Conservation (phyloP, 2,113 vertebrate genomes). For the Platysternon megacephalum region DNA sequence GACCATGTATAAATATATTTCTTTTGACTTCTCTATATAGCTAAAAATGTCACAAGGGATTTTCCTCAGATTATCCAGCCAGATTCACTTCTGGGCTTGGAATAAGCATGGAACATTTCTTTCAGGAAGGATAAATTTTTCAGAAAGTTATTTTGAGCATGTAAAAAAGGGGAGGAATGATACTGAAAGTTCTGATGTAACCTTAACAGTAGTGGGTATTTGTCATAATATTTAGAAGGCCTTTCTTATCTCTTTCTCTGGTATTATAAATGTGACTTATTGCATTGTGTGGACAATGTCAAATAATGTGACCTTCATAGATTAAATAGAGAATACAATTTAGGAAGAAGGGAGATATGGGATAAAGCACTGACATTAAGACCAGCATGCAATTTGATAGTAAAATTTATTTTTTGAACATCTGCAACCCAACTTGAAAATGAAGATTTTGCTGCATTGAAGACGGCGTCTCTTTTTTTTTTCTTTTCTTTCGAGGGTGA, state of each 20-base stretch:
- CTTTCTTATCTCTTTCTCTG: not conserved
- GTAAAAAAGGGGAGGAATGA: not conserved
- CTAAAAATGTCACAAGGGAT: not conserved
- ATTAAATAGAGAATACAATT: not conserved
- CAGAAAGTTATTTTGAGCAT: not conserved
- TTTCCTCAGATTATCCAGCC: not conserved
- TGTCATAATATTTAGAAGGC: not conserved
- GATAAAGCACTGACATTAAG: not conserved
- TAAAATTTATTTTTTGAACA: not conserved
- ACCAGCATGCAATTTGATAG: not conserved
- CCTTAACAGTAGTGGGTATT: not conserved
- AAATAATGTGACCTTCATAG: not conserved
- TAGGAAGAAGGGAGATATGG: not conserved
- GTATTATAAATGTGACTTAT: not conserved
- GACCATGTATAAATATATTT: not conserved
- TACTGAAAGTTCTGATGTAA: not conserved
- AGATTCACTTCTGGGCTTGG: not conserved
- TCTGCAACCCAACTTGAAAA: not conserved
- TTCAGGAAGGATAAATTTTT: not conserved
- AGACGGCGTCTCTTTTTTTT: not conserved
- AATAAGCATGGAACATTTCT: not conserved
- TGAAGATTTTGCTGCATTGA: not conserved
- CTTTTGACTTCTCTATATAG: not conserved
- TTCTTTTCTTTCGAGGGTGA: not conserved
- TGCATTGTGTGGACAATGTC: not conserved